A percentile compares a stretch with the other conserved stretches of the same genome.
Evolutionary conservation across 2,113 vertebrate species (phyloP).

Genomic region (Bungarus multicinctus): DNA sequence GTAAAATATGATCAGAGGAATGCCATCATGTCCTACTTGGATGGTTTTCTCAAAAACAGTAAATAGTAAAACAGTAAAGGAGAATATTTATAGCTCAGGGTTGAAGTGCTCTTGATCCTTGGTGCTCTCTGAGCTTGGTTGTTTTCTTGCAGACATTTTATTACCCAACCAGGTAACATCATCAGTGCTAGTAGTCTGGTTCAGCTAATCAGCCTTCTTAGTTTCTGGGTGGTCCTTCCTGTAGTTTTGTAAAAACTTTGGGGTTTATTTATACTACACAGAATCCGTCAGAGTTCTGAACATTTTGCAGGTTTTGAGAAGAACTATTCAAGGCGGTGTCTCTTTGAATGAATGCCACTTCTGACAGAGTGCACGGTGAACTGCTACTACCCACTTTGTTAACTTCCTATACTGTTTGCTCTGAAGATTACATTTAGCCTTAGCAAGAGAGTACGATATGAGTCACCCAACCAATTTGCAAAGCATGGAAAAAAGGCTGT

Average conservation of each 20-base stretch:
- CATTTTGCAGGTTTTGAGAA: not conserved
- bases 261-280: not conserved
- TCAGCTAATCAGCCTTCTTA: not conserved
- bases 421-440: constrained; percentile 44
- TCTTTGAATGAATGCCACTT: constrained; percentile 26
- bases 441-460: constrained; percentile 47
- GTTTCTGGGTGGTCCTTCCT: not conserved
- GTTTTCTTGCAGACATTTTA: not conserved
- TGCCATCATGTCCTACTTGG: not conserved
- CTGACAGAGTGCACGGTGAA: not conserved
- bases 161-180: not conserved
- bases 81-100: not conserved
- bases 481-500: constrained; percentile 42
- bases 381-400: constrained; percentile 20
- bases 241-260: not conserved
- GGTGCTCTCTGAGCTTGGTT: not conserved
- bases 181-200: not conserved
- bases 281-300: not conserved
- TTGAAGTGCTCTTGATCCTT: not conserved
- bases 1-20: not conserved
- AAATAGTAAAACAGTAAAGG: not conserved
- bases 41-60: not conserved
- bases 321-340: not conserved
- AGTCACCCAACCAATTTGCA: constrained; percentile 42
- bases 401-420: not conserved